phyloP scores from a whole-genome alignment of 1,140 invertebrate species.

The Dendroctonus valens region DNA sequence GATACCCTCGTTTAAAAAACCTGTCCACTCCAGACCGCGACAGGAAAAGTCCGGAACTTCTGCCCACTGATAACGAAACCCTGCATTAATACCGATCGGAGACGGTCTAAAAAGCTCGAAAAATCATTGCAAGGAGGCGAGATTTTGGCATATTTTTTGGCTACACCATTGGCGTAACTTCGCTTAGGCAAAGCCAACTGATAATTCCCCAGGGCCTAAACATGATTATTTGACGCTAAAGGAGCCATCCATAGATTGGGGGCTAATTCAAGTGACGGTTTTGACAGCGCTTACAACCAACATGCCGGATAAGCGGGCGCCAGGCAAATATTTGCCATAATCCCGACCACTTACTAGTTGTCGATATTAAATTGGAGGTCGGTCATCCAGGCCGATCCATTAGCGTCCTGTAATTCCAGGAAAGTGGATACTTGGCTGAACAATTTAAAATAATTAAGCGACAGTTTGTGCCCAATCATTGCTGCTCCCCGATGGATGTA shows the following conservation, averaged over 20 bases:
- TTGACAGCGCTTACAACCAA: conserved; percentile 20
- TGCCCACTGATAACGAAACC: no score
- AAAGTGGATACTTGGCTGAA: conserved; percentile 1
- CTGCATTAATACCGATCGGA: no score
- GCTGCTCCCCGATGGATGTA: background rate
- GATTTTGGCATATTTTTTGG: no score
- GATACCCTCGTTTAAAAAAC: no score
- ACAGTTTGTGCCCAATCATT: background rate
- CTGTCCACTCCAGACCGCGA: no score
- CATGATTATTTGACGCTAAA: background rate
- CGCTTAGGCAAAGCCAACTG: background rate
- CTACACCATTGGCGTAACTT: background rate
- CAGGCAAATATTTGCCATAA: conserved; percentile 25
- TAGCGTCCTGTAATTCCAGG: conserved; percentile 8
- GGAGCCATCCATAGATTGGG: background rate
- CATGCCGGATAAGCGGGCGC: conserved; percentile 19
- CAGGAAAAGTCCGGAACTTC: no score
- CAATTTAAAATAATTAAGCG: background rate
- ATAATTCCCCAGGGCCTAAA: background rate
- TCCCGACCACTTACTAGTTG: conserved; percentile 27
- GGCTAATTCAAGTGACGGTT: conserved; percentile 24
- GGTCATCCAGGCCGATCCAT: background rate
- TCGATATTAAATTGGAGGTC: conserved; percentile 16
- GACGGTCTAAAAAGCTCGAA: background rate
- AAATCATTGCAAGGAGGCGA: conserved; percentile 4